phyloP scores from a whole-genome alignment of 2,113 vertebrate genomes.

The Pogona vitticeps region DNA sequence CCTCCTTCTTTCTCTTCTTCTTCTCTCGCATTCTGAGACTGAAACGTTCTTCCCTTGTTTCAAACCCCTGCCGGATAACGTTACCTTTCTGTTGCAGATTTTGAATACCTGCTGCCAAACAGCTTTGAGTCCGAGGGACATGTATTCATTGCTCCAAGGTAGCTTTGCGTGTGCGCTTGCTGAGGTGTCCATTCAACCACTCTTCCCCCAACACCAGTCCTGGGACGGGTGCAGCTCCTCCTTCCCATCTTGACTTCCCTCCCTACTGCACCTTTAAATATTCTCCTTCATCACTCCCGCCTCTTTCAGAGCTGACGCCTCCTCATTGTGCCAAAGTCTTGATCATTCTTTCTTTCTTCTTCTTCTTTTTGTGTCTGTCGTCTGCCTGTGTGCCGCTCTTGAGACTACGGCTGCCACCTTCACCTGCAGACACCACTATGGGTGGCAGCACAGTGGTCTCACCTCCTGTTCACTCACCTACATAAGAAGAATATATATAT shows the following conservation, averaged over 20 bases:
- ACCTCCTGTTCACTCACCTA: conserved; percentile 45
- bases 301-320: conserved; percentile 54
- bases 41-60: conserved; percentile 59
- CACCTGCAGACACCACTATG: not conserved
- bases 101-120: conserved; percentile 99
- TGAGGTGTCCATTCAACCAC: conserved; percentile 72
- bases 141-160: conserved; percentile 99
- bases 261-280: conserved; percentile 37
- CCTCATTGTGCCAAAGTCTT: conserved; percentile 64
- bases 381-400: conserved; percentile 59
- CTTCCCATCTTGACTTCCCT: conserved; percentile 10
- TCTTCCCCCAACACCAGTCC: conserved; percentile 30
- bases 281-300: conserved; percentile 43
- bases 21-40: conserved; percentile 72
- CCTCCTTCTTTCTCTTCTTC: conserved; percentile 31
- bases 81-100: conserved; percentile 99
- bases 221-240: conserved; percentile 17
- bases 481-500: conserved; percentile 61
- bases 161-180: conserved; percentile 88
- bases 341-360: conserved; percentile 3
- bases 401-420: conserved; percentile 22
- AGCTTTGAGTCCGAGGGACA: conserved; percentile 99
- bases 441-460: conserved; percentile 12
- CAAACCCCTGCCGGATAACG: conserved; percentile 85
- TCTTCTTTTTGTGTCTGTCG: conserved; percentile 71